Conservation (phyloP, 2,113 vertebrate species). For the Pituophis catenifer region DNA sequence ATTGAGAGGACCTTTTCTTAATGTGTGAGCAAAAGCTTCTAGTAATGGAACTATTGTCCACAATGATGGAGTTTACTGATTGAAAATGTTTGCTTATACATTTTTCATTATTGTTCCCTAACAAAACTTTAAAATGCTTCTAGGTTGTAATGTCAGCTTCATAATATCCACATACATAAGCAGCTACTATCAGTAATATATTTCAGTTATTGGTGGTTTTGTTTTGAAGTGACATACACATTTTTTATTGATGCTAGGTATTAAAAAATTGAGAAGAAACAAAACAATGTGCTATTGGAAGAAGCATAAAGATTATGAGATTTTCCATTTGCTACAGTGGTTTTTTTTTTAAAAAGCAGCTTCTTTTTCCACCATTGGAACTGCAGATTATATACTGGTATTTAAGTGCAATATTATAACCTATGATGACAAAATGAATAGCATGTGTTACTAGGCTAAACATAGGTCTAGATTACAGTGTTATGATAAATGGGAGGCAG, state of each 20-base stretch:
- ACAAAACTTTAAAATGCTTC: background rate
- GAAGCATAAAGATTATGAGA: background rate
- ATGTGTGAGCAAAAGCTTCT: constrained; percentile 19
- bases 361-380: background rate
- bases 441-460: background rate
- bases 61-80: background rate
- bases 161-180: background rate
- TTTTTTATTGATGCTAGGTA: background rate
- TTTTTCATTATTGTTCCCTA: background rate
- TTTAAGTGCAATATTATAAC: background rate
- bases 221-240: background rate
- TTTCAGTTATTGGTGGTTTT: background rate
- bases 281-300: background rate
- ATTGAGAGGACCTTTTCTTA: constrained; percentile 7
- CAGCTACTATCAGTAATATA: background rate
- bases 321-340: background rate
- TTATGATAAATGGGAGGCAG: background rate
- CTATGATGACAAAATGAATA: background rate
- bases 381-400: background rate
- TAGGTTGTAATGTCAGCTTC: background rate
- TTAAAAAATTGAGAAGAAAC: background rate
- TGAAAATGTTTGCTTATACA: background rate
- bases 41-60: constrained; percentile 16
- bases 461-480: background rate
- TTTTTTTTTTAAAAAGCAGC: background rate